A percentile compares a stretch with the other conserved stretches of the same genome.
Conservation (phyloP, 2,113 vertebrate species). For the Trogon melanurus region DNA sequence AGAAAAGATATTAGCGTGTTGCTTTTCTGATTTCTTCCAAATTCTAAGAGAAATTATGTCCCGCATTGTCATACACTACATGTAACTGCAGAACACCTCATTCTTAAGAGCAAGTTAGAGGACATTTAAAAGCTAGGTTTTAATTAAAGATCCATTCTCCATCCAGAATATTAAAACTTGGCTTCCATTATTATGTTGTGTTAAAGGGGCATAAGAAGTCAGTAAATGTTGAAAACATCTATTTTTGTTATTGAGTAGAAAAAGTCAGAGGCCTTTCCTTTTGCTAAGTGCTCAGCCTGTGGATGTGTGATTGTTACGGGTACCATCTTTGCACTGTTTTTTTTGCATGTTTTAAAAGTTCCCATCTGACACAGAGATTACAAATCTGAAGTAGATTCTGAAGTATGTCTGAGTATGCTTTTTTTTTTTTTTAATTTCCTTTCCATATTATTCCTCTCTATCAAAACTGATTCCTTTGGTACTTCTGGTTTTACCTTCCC, state of each 20-base stretch:
- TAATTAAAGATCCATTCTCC: neutral
- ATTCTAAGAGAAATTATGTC: neutral
- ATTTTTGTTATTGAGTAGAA: neutral
- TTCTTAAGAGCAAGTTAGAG: neutral
- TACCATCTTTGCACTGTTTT: neutral
- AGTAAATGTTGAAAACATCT: neutral
- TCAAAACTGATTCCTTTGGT: neutral
- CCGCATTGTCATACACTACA: neutral
- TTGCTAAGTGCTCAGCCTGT: neutral
- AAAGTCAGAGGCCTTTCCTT: neutral
- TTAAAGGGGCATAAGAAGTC: neutral
- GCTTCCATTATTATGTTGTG: fast-evolving
- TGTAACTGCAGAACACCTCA: neutral
- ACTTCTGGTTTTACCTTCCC: neutral
- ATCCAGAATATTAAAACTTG: neutral
- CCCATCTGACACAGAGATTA: neutral
- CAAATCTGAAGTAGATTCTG: neutral
- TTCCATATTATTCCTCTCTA: neutral
- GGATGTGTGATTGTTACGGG: neutral
- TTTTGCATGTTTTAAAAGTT: neutral
- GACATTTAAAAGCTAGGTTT: neutral
- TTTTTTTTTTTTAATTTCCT: neutral
- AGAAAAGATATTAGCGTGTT: neutral
- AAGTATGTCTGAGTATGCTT: neutral
- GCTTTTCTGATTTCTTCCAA: neutral